Evolutionary conservation across 2,888 invertebrate genomes (phyloP).

Genomic region (Drosophila yooni): DNA sequence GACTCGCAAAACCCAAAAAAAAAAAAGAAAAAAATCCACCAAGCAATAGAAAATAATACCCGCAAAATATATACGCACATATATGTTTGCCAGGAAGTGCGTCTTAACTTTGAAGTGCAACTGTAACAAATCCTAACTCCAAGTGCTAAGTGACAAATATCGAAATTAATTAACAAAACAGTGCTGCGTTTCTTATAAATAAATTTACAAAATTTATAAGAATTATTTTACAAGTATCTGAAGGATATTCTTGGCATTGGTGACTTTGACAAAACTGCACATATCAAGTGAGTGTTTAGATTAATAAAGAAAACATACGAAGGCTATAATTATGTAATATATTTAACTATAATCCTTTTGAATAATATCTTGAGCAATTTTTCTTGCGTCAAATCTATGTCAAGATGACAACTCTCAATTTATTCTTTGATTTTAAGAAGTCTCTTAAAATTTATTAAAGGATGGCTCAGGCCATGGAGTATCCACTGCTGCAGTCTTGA

Average conservation of each 20-base stretch:
- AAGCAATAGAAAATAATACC: conserved; percentile 1
- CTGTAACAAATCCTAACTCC: conserved; percentile 46
- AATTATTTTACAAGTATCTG: conserved; percentile 15
- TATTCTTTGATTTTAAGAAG: neutral
- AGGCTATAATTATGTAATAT: neutral
- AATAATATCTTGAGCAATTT: neutral
- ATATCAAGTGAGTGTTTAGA: conserved; percentile 72
- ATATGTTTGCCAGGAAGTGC: conserved; percentile 57
- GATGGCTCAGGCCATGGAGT: neutral
- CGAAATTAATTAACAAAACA: conserved; percentile 37
- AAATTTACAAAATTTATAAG: conserved; percentile 29
- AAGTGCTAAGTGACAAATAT: conserved; percentile 50
- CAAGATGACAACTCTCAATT: neutral
- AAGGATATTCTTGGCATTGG: conserved; percentile 71
- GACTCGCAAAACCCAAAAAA: conserved; percentile 19
- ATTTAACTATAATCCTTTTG: neutral
- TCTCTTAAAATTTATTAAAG: no score
- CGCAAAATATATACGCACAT: conserved; percentile 28
- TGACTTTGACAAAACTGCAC: conserved; percentile 39
- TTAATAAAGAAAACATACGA: neutral
- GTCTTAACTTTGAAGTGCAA: conserved; percentile 51
- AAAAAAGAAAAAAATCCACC: conserved; percentile 9
- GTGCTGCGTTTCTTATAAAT: conserved; percentile 55
- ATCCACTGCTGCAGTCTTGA: neutral
- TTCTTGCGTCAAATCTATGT: neutral